Evolutionary conservation across 2,797 vertebrate genomes (phyloP).

Genomic region (Sphaeramia orbicularis): DNA sequence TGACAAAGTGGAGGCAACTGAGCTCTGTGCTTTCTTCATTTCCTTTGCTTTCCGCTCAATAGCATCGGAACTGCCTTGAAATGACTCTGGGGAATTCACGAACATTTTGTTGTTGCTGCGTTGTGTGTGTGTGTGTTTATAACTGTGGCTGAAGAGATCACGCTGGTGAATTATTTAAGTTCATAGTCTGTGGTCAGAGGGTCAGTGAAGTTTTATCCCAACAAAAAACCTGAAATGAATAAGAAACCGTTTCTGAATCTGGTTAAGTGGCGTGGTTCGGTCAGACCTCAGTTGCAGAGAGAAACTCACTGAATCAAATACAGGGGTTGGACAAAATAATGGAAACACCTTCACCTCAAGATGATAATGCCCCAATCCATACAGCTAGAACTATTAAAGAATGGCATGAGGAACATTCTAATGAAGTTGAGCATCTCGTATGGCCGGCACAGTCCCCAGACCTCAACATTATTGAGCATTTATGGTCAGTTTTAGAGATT

Average conservation of each 20-base stretch:
- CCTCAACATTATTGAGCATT: too few species aligned
- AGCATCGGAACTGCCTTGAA: slow-evolving; percentile 27
- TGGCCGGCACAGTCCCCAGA: too few species aligned
- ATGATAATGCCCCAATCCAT: too few species aligned
- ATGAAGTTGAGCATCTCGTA: too few species aligned
- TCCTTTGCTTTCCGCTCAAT: slow-evolving; percentile 49
- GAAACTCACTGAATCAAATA: too few species aligned
- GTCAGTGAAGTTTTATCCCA: slow-evolving; percentile 51
- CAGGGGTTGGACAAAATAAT: too few species aligned
- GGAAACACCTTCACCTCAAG: too few species aligned
- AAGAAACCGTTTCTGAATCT: slow-evolving; percentile 8
- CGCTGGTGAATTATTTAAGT: slow-evolving; percentile 72
- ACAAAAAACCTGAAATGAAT: slow-evolving; percentile 33
- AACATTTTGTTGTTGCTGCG: slow-evolving; percentile 21
- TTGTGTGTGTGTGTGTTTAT: slow-evolving; percentile 24
- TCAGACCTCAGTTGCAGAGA: too few species aligned
- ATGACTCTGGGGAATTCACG: slow-evolving; percentile 25
- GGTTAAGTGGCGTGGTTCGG: too few species aligned
- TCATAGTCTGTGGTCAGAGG: slow-evolving; percentile 55
- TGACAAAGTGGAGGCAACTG: slow-evolving; percentile 43
- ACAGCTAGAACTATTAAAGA: too few species aligned
- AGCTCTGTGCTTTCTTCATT: slow-evolving; percentile 28
- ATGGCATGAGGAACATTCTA: too few species aligned
- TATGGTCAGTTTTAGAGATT: too few species aligned
- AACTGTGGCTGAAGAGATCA: slow-evolving; percentile 40